Evolutionary conservation across 1,140 invertebrate genomes (phyloP).

Genomic region (Cyclina sinensis): DNA sequence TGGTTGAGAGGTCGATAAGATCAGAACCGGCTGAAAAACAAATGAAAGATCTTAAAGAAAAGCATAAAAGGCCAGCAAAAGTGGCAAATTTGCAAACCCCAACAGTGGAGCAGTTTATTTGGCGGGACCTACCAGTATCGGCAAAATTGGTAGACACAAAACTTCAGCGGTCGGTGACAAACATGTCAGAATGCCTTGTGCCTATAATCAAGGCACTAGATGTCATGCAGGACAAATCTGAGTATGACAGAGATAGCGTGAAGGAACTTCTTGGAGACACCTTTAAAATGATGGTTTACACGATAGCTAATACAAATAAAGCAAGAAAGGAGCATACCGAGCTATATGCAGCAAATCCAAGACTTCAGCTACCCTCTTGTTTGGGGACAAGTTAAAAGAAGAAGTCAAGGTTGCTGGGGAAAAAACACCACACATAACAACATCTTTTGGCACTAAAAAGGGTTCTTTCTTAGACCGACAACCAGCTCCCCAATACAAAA

Average conservation of each 20-base stretch:
- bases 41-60: background rate
- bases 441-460: background rate
- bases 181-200: background rate
- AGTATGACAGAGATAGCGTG: background rate
- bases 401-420: background rate
- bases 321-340: constrained; percentile 6
- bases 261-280: background rate
- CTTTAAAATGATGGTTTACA: background rate
- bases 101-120: background rate
- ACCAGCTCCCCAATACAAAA: background rate
- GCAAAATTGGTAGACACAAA: background rate
- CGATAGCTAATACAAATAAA: background rate
- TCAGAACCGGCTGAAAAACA: background rate
- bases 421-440: background rate
- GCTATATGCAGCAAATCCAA: background rate
- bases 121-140: background rate
- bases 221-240: background rate
- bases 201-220: background rate
- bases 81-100: background rate
- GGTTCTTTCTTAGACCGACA: background rate
- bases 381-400: background rate
- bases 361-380: background rate
- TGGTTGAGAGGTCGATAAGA: background rate
- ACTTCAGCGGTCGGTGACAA: background rate
- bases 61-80: background rate